Conservation (phyloP, 2,888 invertebrate genomes). For the Apamea epomidion region DNA sequence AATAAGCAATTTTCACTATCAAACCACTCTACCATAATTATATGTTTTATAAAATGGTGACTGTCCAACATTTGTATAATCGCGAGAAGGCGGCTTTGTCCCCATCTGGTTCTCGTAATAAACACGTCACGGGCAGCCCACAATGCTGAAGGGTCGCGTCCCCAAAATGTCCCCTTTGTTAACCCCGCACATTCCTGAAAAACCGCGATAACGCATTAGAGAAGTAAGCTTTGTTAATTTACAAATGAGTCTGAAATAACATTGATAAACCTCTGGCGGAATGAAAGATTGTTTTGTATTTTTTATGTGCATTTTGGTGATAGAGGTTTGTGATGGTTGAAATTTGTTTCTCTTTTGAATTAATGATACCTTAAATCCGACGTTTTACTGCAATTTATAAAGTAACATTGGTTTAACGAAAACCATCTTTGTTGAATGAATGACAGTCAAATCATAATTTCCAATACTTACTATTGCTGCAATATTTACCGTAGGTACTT, state of each 20-base stretch:
- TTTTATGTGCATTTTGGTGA: slow-evolving; percentile 6
- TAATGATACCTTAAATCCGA: background rate
- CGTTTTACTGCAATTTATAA: background rate
- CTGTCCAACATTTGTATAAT: background rate
- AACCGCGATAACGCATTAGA: slow-evolving; percentile 65
- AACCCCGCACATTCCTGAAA: slow-evolving; percentile 65
- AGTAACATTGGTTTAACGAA: background rate
- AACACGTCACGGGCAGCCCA: slow-evolving; percentile 53
- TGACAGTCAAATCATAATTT: background rate
- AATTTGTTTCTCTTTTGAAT: background rate
- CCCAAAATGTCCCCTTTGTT: slow-evolving; percentile 55
- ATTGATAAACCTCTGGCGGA: slow-evolving; percentile 23
- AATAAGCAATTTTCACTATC: background rate
- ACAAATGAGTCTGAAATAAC: slow-evolving; percentile 55
- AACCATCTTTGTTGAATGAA: background rate
- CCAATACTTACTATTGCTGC: background rate
- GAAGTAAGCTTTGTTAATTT: slow-evolving; percentile 54
- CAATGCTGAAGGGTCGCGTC: slow-evolving; percentile 25
- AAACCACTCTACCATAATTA: background rate
- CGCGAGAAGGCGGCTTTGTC: background rate
- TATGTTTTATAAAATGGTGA: background rate
- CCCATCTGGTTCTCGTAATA: slow-evolving; percentile 37
- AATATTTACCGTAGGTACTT: background rate
- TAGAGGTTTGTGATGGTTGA: background rate
- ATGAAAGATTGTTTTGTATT: slow-evolving; percentile 22